Base-by-base conservation (phyloP, 2,797 vertebrate species). In the Lepilemur septentrionalis region DNA sequence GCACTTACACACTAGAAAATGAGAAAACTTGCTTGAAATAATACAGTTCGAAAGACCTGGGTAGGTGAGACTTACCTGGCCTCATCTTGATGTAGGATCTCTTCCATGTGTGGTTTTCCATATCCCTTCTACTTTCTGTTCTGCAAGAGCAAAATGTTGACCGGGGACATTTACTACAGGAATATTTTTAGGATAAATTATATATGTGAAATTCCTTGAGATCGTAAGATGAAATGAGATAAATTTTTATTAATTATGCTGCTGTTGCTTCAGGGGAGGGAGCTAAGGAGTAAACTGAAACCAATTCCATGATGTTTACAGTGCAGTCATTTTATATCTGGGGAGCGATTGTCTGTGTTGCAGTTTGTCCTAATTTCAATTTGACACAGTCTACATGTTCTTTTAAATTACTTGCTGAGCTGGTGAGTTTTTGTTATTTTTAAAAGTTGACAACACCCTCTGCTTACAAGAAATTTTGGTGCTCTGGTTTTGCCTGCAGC, bases 371-470 rank as follows among this genome's bases (percentile, higher is more conserved):
- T 93, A 15, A 81, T 93, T 95, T 92, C 55, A 89, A 2, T 94
- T 83, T 93, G 86, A 83, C 61, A 75, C 7, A 90, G 76, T 84
- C 65, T 92, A 41, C 69, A 7, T 82, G 52, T 89, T 89, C 80
- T 89, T 90, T 90, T 70, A 93, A 96, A 75, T 96, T 95, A 72
- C 57, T 92, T 86, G 70, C 63, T 93, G 72, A 96, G n/a, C 84
- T 94, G 59, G 75, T 91, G 94, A 83, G 32, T 78, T 93, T 96
- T 70, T 75, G 32, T 92, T 89, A 32, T 61, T 92, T 92, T 94
- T 41, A 3, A 61, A 57, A 87, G 35, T 52, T 72, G 67, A 73
- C 81, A 84, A 25, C 28, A 18, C 32, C 30, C 12, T 75, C 63
- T 93, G 63, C 18, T 81, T 82, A 70, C 30, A 67, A 59, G 70